A percentile compares a stretch with the other conserved stretches of the same genome.
These are phyloP conservation scores for Phrynocephalus forsythii DNA, from an alignment of 2,797 vertebrate species.

Conservation along the genomic window DNA sequence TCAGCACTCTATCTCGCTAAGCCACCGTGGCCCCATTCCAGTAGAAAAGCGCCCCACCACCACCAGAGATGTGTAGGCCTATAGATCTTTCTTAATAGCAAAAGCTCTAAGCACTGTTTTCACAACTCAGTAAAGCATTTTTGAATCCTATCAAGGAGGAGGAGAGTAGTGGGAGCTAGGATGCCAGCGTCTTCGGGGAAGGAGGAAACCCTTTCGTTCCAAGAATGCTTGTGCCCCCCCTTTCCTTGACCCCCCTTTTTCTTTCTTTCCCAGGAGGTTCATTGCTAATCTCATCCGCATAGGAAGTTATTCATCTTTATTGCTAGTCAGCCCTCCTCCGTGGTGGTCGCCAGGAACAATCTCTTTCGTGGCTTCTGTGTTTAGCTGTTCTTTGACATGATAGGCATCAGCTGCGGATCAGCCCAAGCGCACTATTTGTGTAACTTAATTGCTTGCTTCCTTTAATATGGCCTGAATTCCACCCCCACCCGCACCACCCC, in stretches of 20 bases:
- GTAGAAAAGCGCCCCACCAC: too few relatives aligned
- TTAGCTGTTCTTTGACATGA: conserved; percentile 87
- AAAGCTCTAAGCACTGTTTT: conserved; percentile 70
- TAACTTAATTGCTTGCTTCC: conserved; percentile 93
- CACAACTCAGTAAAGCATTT: conserved; percentile 74
- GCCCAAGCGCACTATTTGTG: conserved; percentile 82
- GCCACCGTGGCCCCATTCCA: too few relatives aligned
- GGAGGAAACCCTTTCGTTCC: conserved; percentile 78
- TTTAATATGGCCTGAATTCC: conserved; percentile 85
- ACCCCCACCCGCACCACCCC: conserved; percentile 38
- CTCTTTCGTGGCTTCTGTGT: conserved; percentile 83
- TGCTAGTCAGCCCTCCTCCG: conserved; percentile 85
- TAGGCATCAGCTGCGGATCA: conserved; percentile 89
- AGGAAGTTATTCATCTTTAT: conserved; percentile 97
- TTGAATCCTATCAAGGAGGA: conserved; percentile 72
- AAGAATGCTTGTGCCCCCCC: conserved; percentile 75
- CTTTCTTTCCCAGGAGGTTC: conserved; percentile 80
- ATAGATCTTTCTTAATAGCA: conserved; percentile 62
- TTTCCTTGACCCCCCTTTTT: conserved; percentile 7
- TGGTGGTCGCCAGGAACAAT: conserved; percentile 87
- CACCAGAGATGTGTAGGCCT: conserved; percentile 46
- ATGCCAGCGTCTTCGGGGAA: conserved; percentile 76
- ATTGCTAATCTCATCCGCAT: conserved; percentile 83
- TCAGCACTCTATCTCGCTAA: too few relatives aligned
- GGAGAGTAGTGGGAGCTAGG: conserved; percentile 52